These are phyloP conservation scores for Micrastur ruficollis DNA, from an alignment of 2,797 vertebrate species.

Conservation along the genomic window DNA sequence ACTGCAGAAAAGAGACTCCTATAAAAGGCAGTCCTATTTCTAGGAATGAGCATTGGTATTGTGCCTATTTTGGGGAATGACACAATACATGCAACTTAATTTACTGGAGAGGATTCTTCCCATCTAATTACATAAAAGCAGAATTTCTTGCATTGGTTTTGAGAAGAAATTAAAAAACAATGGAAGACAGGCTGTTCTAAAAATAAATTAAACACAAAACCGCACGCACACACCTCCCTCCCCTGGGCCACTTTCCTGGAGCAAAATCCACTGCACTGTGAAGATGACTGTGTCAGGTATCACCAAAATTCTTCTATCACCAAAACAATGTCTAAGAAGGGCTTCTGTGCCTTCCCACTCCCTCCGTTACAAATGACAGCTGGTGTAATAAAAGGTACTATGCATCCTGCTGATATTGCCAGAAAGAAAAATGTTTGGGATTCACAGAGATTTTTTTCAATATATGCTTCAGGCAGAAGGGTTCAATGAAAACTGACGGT, in stretches of 20 bases:
- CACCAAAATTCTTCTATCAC: neutral
- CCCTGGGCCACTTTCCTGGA: neutral
- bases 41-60: neutral
- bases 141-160: neutral
- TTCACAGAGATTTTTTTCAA: neutral
- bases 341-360: neutral
- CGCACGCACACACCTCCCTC: neutral
- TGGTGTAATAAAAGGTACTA: neutral
- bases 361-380: neutral
- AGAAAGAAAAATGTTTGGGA: neutral
- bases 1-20: neutral
- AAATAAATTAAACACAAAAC: neutral
- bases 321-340: neutral
- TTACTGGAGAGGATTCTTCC: neutral
- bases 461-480: neutral
- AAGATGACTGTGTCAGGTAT: neutral
- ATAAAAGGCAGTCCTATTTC: slow-evolving; percentile 8
- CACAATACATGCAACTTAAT: neutral
- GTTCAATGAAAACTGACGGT: neutral
- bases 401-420: neutral
- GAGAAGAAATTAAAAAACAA: neutral
- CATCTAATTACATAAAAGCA: neutral
- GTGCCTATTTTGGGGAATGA: neutral
- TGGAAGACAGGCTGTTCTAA: neutral
- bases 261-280: neutral